Base-by-base conservation (phyloP, 2,113 vertebrate genomes). In the Elephas maximus region DNA sequence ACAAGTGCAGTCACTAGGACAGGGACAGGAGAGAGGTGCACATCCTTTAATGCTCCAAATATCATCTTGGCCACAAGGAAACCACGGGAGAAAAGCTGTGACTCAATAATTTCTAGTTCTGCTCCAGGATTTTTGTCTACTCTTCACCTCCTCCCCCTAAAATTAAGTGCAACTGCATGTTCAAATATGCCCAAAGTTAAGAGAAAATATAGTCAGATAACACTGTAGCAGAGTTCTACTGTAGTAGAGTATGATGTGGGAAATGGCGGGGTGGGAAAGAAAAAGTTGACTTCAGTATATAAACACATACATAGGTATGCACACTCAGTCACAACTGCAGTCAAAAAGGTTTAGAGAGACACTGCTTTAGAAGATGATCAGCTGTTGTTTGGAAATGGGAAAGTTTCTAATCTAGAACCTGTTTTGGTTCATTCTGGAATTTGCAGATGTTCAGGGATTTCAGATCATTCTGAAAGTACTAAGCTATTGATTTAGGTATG, bases 161-260 rank as follows among this genome's bases (percentile, higher is more conserved):
- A 76, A 93, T 95, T 78, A 93, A 93, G 12, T 51, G 8, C n/a
- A 28, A 62, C 63, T 17, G 53, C 30, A 73, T 23, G 14, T 71
- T 17, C 94, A 73, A 88, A 51, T 44, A 1, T 21, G 71, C 2
- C 37, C 26, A 20, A 74, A 69, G 1, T 90, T 94, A 89, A 90
- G 44, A 84, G 73, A 94, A 94, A 91, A 57, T 88, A 33, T 7
- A 86, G 30, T 76, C 73, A n/a, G 92, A 65, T 67, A 71, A 11
- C 23, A 26, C 5, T 24, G 7, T 14, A 81, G 4, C 1, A 60
- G 44, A 44, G 67, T 87, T 96, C 33, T 88, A 18, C 78, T 85
- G 1, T 2, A 33, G 12, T 26, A 41, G 1, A 53, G 21, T 81
- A 88, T 26, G 53, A 65, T 77, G 90, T 67, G 63, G 24, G 41